A percentile compares a stretch with the other conserved stretches of the same genome.
Conservation (phyloP, 2,888 invertebrate species). For the Conomelus anceps region DNA sequence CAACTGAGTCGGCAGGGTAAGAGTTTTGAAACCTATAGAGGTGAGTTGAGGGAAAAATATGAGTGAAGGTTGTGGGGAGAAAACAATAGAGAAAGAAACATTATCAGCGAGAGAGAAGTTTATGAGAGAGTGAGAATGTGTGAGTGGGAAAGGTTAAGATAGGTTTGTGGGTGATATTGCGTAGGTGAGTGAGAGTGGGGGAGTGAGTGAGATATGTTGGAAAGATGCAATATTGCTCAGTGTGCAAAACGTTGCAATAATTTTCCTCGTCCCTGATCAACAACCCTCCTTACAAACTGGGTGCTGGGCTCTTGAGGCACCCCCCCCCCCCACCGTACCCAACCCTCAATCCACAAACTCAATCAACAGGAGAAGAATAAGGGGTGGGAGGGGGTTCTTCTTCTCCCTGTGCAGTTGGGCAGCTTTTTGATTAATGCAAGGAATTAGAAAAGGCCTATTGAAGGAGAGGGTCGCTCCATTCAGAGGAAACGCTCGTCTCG, state of each 20-base stretch:
- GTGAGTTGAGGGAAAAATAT: background rate
- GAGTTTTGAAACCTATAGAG: background rate
- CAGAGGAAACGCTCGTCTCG: too few species aligned
- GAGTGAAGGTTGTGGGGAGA: background rate
- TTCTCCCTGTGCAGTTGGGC: background rate
- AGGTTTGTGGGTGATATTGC: background rate
- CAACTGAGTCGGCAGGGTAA: background rate
- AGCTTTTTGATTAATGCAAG: conserved; percentile 11
- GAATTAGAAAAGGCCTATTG: conserved; percentile 10
- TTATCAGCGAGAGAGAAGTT: background rate
- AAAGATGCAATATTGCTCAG: background rate
- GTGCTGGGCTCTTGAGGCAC: background rate
- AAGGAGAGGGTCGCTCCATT: background rate
- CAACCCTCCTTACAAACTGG: background rate
- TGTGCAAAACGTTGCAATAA: background rate
- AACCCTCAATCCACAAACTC: background rate
- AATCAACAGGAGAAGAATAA: background rate
- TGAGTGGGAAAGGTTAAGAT: background rate
- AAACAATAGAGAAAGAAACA: background rate
- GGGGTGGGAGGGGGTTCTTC: background rate
- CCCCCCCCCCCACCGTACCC: background rate
- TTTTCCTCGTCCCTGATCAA: background rate
- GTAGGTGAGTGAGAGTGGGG: background rate
- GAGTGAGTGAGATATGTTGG: background rate
- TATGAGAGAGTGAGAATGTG: background rate